These are phyloP conservation scores for Betta splendens DNA, from an alignment of 2,797 vertebrate species.

Conservation along the genomic window DNA sequence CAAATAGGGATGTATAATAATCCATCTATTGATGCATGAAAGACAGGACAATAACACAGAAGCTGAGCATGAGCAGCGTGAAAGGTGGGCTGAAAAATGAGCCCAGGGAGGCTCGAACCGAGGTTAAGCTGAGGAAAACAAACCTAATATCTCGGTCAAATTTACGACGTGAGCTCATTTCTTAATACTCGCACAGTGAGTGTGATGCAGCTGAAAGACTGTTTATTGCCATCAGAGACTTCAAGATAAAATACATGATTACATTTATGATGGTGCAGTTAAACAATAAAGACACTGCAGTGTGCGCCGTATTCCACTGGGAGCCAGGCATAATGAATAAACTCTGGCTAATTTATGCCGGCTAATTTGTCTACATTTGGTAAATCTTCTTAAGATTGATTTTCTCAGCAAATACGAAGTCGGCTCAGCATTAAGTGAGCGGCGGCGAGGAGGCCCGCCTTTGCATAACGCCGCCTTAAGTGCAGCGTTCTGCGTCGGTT, in stretches of 20 bases:
- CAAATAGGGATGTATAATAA: constrained; percentile 77
- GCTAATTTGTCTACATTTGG: constrained; percentile 75
- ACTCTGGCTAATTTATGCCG: constrained; percentile 70
- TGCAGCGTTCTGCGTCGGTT: constrained; percentile 43
- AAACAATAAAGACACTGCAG: constrained; percentile 73
- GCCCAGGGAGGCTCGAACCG: constrained; percentile 40
- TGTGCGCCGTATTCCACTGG: constrained; percentile 57
- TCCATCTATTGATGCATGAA: constrained; percentile 80
- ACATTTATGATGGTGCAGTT: constrained; percentile 72
- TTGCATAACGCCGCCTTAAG: constrained; percentile 51
- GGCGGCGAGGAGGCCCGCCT: constrained; percentile 35
- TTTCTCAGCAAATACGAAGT: constrained; percentile 66
- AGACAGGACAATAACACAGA: constrained; percentile 74
- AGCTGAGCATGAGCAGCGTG: constrained; percentile 51
- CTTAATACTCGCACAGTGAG: constrained; percentile 21
- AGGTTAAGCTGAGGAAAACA: constrained; percentile 54
- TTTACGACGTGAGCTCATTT: constrained; percentile 26
- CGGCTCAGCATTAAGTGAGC: constrained; percentile 61
- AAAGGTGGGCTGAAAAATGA: constrained; percentile 56
- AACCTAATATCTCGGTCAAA: constrained; percentile 34
- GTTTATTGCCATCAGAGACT: constrained; percentile 64
- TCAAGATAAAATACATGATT: constrained; percentile 72
- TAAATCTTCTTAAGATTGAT: constrained; percentile 74
- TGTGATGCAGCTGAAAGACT: constrained; percentile 41
- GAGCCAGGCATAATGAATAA: constrained; percentile 69